Evolutionary conservation across 2,888 invertebrate species (phyloP), one percentile per base, ranked within the genome.

Genomic region (Plebejus melissa): DNA sequence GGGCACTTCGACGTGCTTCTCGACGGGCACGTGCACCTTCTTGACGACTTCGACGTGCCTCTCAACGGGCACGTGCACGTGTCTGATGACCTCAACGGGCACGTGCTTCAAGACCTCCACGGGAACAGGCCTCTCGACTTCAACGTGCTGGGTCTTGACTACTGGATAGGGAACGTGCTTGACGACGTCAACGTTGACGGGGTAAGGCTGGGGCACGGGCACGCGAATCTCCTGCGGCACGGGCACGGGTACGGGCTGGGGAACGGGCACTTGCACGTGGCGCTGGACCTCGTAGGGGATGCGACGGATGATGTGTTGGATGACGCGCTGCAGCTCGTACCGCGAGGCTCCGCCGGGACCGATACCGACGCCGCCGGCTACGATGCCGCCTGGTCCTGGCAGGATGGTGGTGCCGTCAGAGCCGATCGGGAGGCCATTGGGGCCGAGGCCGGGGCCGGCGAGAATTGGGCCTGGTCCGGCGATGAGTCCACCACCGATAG

Each of bases 121-220:
- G 0, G 93, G 93, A 0, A 92, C 92, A 32, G 88, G 91, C 80
- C 92, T 89, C 78, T 91, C 91, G 2, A 93, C 93, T 69, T 88
- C 87, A 1, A 90, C 87, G 80, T 91, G 89, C 72, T 93, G 82
- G 22, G 91, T 93, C 81, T 90, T 93, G 85, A 89, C 89, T 0
- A 93, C 93, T 1, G 90, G 89, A 83, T 93, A 93, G 4, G 93
- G 93, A 2, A 93, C 91, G 69, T 91, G 86, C 79, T 90, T 90
- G 11, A 91, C 87, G 1, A 93, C 92, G 58, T 93, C 89, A 0
- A 93, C 92, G 75, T 86, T 90, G 0, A 93, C 93, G 4, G 89
- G 90, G 88, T 93, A 93, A 77, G 93, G 93, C 77, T 93, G 90
- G 0, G 93, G 93, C 0, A 93, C 93, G 58, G 91, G 90, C 1